These are phyloP conservation scores for Echinometra lucunter DNA, from an alignment of 53 echinoderm and acorn worm genomes.

Conservation along the genomic window DNA sequence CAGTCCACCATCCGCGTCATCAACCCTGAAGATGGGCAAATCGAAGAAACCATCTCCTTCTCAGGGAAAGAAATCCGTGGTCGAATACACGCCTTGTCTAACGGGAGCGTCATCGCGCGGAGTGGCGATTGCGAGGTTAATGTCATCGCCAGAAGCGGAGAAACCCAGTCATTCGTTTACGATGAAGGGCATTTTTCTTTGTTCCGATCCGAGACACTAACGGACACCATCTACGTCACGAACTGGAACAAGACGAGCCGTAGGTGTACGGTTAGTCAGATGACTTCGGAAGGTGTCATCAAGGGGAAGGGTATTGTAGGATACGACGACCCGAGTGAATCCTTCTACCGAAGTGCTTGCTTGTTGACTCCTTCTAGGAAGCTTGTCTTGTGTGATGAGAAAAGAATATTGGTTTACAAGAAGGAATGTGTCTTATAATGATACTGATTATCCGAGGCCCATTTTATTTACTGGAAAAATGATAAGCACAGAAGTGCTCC, in stretches of 20 bases:
- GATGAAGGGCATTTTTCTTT: neutral
- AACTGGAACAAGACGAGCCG: neutral
- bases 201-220: neutral
- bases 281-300: neutral
- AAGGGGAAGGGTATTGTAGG: neutral
- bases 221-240: neutral
- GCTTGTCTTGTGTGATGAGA: conserved; percentile 14
- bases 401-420: neutral
- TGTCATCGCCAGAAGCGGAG: neutral
- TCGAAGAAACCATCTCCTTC: neutral
- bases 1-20: conserved; percentile 1
- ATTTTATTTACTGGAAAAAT: no score
- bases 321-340: neutral
- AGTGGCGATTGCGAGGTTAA: neutral
- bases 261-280: neutral
- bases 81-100: neutral
- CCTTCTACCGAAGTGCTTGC: conserved; percentile 3
- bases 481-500: no score
- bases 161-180: neutral
- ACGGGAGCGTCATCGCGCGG: neutral
- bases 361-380: conserved; percentile 8
- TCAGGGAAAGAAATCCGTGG: neutral
- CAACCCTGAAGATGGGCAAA: neutral
- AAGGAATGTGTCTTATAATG: neutral
- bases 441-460: no score